Evolutionary conservation across 2,113 vertebrate species (phyloP).

Genomic region (Gorsachius goisagi): DNA sequence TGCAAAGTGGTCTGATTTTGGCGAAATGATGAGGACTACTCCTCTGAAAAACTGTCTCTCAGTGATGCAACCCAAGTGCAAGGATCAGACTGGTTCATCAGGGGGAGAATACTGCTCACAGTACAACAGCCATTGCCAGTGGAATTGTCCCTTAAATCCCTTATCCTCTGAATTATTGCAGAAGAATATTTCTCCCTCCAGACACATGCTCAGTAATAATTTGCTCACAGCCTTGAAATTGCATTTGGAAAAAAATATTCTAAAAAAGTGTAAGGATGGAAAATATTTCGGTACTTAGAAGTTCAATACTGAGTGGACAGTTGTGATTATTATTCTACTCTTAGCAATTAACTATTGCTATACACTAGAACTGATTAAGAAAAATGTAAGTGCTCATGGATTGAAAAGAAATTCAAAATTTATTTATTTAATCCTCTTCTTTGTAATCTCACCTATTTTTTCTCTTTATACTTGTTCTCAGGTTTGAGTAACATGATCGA

Average conservation of each 20-base stretch:
- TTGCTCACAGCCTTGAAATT: slow-evolving; percentile 8
- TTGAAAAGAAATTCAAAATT: background rate
- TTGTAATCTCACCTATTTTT: background rate
- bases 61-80: background rate
- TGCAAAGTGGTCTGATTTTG: background rate
- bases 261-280: background rate
- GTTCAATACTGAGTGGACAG: background rate
- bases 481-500: background rate
- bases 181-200: background rate
- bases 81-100: background rate
- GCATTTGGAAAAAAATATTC: background rate
- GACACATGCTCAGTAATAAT: background rate
- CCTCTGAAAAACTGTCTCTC: background rate
- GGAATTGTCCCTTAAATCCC: background rate
- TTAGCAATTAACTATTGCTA: background rate
- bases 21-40: background rate
- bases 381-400: background rate
- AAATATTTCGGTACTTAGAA: background rate
- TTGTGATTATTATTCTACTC: background rate
- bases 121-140: background rate
- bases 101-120: background rate
- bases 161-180: background rate
- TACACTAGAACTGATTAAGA: background rate
- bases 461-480: background rate
- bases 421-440: background rate